Base-by-base conservation (phyloP, 2,113 vertebrate species). In the Pachypanchax playfairii region DNA sequence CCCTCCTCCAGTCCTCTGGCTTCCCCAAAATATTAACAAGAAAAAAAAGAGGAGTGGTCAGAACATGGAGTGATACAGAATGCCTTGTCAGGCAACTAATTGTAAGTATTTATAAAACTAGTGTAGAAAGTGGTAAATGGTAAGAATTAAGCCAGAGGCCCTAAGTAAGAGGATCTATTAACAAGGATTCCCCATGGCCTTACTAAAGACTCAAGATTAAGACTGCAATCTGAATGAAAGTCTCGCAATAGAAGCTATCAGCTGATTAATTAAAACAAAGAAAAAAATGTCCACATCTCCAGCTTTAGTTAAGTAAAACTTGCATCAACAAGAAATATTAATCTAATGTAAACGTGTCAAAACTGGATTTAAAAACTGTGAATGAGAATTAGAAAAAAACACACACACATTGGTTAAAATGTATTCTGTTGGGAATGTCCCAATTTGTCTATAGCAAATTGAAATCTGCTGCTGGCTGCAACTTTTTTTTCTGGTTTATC, bases 71-170 rank as follows among this genome's bases (percentile, higher is more conserved):
- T 47, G 77, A 43, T 74, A 77, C 55, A 73, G 87, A 86, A 81
- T 80, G 74, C 75, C 79, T 86, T 64, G 55, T 75, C 65, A 87
- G 89, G 79, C 72, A 84, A 72, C 80, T 91, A 91, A 91, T 90
- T 90, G 84, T 83, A 69, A 84, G 73, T 86, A 86, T 91, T 92
- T 93, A 91, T 75, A 80, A 85, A 90, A 88, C 80, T 84, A 84
- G 74, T 70, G 83, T 39, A 85, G 85, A 88, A 90, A 88, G 88
- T 83, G 57, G 64, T 86, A 88, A 88, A 86, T 88, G 83, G 79
- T 68, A 70, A 85, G 85, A 83, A 89, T 88, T 85, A 87, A 83
- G 87, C 87, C 90, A 90, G 87, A 91, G 89, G 89, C 86, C 83
- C 70, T 70, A 69, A 82, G 75, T 72, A 83, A 85, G 77, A 79